Evolutionary conservation across 2,888 invertebrate species (phyloP), one percentile per base, ranked within the genome.

Genomic region (Caprella mutica): DNA sequence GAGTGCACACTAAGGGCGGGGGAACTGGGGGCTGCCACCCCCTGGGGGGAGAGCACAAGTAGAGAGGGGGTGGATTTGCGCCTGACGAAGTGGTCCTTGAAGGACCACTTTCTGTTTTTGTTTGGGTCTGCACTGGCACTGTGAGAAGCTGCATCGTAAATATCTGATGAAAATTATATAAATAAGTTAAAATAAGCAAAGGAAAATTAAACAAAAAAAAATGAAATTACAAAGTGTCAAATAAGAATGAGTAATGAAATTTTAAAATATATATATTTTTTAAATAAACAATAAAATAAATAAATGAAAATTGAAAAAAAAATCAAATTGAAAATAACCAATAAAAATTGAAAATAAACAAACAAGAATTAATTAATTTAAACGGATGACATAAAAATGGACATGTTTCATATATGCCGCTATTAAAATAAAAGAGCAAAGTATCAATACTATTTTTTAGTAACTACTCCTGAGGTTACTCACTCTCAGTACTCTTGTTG

Each of bases 81-180:
- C 21, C 65, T 40, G 14, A 80, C 24, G 38, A 64, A 64, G 35
- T 56, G 62, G 27, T 52, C 58, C 67, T 80, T 80, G 67, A 82
- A 78, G 1, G 78, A 77, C 66, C 78, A 77, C 66, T 78, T 59
- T 12, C 59, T 44, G 30, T 64, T 61, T n/a, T n/a, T n/a, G n/a
- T n/a, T n/a, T n/a, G n/a, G n/a, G 29, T 64, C 63, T 38, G 50
- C 59, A 50, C 48, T 58, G n/a, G n/a, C n/a, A 4, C 43, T 48
- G 2, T 23, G 44, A 17, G 33, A 33, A 12, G 46, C 35, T 3
- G 44, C 55, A 14, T 38, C 46, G 30, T 44, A 27, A 5, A 55
- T 55, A 33, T 55, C 55, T 55, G 27, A n/a, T 3, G 27, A 26
- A 4, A 40, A 4, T 1, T 17, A 6, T 33, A 12, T 23, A 8